phyloP scores from a whole-genome alignment of 2,888 invertebrate species.

The Drosophila pseudotakahashii region DNA sequence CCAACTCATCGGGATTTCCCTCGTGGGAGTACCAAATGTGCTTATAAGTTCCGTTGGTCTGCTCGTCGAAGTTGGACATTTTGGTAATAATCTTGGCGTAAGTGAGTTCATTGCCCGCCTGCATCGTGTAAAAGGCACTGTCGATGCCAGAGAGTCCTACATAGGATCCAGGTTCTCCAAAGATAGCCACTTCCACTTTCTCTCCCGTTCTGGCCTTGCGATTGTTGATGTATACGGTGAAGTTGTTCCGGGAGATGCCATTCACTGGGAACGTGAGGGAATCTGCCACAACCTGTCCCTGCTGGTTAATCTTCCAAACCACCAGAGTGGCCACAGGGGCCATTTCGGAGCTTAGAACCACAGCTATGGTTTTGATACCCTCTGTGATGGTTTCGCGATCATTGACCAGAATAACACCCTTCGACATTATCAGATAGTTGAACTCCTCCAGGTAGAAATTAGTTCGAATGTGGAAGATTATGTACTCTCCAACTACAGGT shows the following conservation, averaged over 20 bases:
- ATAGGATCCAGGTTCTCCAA: slow-evolving; percentile 97
- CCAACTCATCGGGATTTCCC: slow-evolving; percentile 92
- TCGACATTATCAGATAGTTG: slow-evolving; percentile 96
- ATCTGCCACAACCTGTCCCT: slow-evolving; percentile 95
- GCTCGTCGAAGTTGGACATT: slow-evolving; percentile 94
- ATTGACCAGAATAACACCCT: slow-evolving; percentile 94
- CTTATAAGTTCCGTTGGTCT: slow-evolving; percentile 92
- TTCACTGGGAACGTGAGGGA: slow-evolving; percentile 98
- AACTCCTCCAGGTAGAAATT: slow-evolving; percentile 95
- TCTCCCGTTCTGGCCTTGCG: slow-evolving; percentile 97
- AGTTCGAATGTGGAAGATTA: slow-evolving; percentile 96
- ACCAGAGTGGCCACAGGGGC: slow-evolving; percentile 96
- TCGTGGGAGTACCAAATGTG: slow-evolving; percentile 94
- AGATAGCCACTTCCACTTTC: slow-evolving; percentile 96
- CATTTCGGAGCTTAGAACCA: slow-evolving; percentile 94
- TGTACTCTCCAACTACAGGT: slow-evolving; percentile 96
- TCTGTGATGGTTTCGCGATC: slow-evolving; percentile 94
- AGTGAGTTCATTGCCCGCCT: slow-evolving; percentile 95
- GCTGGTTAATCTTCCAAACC: slow-evolving; percentile 93
- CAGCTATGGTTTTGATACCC: slow-evolving; percentile 91
- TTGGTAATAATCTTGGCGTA: slow-evolving; percentile 94
- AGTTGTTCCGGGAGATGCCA: slow-evolving; percentile 96
- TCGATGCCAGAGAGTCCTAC: slow-evolving; percentile 96
- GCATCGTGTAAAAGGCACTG: slow-evolving; percentile 95
- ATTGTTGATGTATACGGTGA: slow-evolving; percentile 94